Conservation (phyloP, 2,888 invertebrate genomes). For the Ecdyonurus torrentis region DNA sequence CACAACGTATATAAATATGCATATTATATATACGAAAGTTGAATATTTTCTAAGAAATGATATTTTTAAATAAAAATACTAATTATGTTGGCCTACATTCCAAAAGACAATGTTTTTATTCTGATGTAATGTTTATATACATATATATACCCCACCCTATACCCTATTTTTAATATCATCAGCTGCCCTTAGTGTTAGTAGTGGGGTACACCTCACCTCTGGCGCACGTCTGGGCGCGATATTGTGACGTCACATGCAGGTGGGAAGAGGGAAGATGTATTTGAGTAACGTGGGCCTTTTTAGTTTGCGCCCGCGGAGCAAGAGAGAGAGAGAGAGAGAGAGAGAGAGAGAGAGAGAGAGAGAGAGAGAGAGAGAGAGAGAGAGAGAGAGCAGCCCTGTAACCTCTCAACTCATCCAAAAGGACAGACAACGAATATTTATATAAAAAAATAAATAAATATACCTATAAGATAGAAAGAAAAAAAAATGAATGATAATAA, state of each 20-base stretch:
- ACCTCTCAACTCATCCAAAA: too few species aligned
- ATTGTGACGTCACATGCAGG: not conserved
- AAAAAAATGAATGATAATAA: not conserved
- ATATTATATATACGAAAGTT: too few species aligned
- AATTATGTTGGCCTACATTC: not conserved
- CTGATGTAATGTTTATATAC: too few species aligned
- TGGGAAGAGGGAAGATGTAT: not conserved
- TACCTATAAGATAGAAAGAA: not conserved
- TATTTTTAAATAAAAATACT: too few species aligned
- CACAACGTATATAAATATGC: too few species aligned
- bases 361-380: too few species aligned
- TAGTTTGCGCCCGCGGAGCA: not conserved
- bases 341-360: too few species aligned
- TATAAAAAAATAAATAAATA: not conserved
- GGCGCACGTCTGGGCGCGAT: not conserved
- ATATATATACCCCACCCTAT: not conserved
- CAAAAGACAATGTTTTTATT: not conserved
- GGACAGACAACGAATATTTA: not conserved
- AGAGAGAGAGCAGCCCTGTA: not conserved
- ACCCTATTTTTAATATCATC: not conserved
- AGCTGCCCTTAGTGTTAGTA: not conserved
- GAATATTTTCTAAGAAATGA: too few species aligned
- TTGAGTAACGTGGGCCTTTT: not conserved
- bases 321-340: too few species aligned
- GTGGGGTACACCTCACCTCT: not conserved